phyloP scores from a whole-genome alignment of 2,113 vertebrate genomes.

The Labrus mixtus region DNA sequence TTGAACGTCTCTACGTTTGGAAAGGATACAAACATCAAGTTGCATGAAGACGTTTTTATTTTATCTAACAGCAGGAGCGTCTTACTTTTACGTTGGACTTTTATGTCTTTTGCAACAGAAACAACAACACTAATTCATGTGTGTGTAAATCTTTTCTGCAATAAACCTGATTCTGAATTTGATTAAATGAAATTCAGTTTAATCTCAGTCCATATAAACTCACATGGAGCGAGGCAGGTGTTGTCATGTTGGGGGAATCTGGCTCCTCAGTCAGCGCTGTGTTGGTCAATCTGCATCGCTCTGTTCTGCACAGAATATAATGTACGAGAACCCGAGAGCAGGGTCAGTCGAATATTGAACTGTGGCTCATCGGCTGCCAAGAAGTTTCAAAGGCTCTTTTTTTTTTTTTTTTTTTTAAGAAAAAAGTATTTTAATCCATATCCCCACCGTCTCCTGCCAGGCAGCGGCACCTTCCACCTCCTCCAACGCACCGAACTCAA shows the following conservation, averaged over 20 bases:
- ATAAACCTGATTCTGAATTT: too few relatives aligned
- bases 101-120: too few relatives aligned
- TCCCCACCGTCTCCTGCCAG: slow-evolving; percentile 29
- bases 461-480: slow-evolving; percentile 16
- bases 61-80: too few relatives aligned
- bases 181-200: not conserved
- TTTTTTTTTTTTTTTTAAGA: not conserved
- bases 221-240: not conserved
- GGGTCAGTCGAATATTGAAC: slow-evolving; percentile 32
- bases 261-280: not conserved
- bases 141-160: too few relatives aligned
- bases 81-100: too few relatives aligned
- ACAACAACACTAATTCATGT: too few relatives aligned
- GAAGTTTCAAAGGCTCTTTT: slow-evolving; percentile 16
- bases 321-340: not conserved
- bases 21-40: too few relatives aligned
- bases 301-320: not conserved
- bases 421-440: slow-evolving; percentile 20
- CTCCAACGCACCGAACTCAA: slow-evolving; percentile 59
- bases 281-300: fast-evolving
- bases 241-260: not conserved
- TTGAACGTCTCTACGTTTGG: too few relatives aligned
- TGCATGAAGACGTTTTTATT: too few relatives aligned
- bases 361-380: not conserved
- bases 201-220: not conserved